Base-by-base conservation (phyloP, 2,888 invertebrate genomes). In the Colostygia pectinataria region DNA sequence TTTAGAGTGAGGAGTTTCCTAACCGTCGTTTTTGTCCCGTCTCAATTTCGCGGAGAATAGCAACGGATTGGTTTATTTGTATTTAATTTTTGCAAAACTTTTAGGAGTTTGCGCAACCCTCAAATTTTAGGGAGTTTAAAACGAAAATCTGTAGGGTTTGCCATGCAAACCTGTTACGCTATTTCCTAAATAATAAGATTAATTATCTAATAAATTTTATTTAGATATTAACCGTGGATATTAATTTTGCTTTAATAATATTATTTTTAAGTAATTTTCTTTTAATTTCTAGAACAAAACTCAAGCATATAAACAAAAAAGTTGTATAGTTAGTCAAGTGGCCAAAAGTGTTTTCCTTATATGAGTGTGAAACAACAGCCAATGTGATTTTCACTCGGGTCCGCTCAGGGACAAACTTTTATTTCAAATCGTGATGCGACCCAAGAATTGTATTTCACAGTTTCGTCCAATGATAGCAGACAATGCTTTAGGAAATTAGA, bases 401-500 rank as follows among this genome's bases (percentile, higher is more conserved):
- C 28, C 49, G 13, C 36, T 39, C 27, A 24, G 46, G 43, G 48
- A 57, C 29, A 51, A 57, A 59, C 45, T 59, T 50, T 54, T 53
- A 53, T 57, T 44, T 38, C 29, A 36, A 46, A 53, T 38, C 46
- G 53, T 45, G 49, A 45, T 39, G 52, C 23, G 41, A 53, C 48
- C 48, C 31, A 34, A 50, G 55, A 56, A 61, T 57, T 55, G 56
- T 56, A 49, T 60, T 57, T 55, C 57, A 53, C 55, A 57, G 57
- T 59, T 57, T 57, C 45, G 46, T 55, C 39, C 52, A 59, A 63
- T 68, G 73, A 71, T 71, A 71, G 72, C 66, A 81, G 81, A 83
- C 81, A 83, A 83, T 77, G 79, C 72, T 74, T 74, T 79, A 71
- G 80, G 80, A 82, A 84, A 84, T 85, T 81, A 83, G 78, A 81